Evolutionary conservation across 1,140 invertebrate species (phyloP), one percentile per base, ranked within the genome.

Genomic region (Dendroctonus valens): DNA sequence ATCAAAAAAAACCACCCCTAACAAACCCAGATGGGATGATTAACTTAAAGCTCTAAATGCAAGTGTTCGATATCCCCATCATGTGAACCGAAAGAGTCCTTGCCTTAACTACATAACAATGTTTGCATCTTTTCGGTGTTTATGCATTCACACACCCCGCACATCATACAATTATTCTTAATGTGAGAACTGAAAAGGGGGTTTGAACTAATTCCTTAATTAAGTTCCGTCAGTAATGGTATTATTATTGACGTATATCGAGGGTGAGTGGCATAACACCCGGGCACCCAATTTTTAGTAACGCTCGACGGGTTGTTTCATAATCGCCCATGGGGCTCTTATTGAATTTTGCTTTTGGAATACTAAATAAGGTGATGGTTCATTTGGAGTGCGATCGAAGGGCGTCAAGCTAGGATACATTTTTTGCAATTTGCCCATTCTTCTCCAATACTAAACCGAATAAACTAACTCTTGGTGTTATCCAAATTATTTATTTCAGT

Each of bases 221-320:
- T 61, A 51, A 51, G 52, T 61, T 61, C 50, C n/a, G 38, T 61
- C 39, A 52, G 59, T 51, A 61, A 61, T 15, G 59, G 46, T 61
- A 51, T 61, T 61, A 60, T 60, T 60, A 61, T 61, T 52, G 59
- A 51, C 39, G 59, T 61, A 61, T 50, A 41, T 52, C 59, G 59
- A 51, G 59, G 49, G 59, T 61, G 49, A 40, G 59, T 41, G 41
- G 41, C 48, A 41, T 14, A 51, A 61, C 46, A 52, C 48, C 59
- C 46, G 26, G 9, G n/a, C 41, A 12, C 59, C 46, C 59, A 61
- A 50, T 61, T 52, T 49, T 41, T 38, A 61, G 59, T 61, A 41
- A 51, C 59, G 59, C 59, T 50, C 52, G 48, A 51, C 48, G 59
- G 48, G 59, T 61, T 61, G n/a, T 52, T 51, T 41, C 38, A 61